Percentiles rank a stretch among this genome's conserved stretches.
phyloP scores from a whole-genome alignment of 2,888 invertebrate species.

The Drosophila atroscutellata region DNA sequence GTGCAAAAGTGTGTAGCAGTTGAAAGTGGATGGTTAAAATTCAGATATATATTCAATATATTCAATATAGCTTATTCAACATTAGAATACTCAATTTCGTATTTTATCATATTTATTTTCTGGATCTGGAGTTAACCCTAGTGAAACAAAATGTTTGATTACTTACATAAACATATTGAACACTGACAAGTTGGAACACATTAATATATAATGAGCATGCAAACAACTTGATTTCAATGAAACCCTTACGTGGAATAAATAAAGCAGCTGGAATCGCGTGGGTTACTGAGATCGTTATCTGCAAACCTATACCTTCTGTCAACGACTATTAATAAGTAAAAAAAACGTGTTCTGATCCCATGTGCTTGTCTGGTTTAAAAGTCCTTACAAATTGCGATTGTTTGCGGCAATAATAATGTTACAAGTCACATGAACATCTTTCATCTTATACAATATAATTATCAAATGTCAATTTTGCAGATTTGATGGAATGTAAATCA shows the following conservation, averaged over 20 bases:
- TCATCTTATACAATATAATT: not conserved
- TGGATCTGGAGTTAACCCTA: not conserved
- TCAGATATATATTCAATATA: not conserved
- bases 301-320: not conserved
- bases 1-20: no score
- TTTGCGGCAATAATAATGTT: not conserved
- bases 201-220: not conserved
- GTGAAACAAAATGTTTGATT: not conserved
- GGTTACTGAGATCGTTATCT: not conserved
- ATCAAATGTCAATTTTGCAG: not conserved
- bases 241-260: not conserved
- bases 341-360: not conserved
- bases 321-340: not conserved
- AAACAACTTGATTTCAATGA: not conserved
- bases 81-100: not conserved
- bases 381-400: not conserved
- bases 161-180: not conserved
- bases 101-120: not conserved
- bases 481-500: not conserved
- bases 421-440: not conserved
- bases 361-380: fast-evolving
- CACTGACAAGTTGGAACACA: not conserved
- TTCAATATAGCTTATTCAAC: not conserved
- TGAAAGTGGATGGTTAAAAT: not conserved
- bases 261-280: not conserved